These are phyloP conservation scores for Torymus texanus DNA, from an alignment of 2,888 invertebrate species.

Conservation along the genomic window DNA sequence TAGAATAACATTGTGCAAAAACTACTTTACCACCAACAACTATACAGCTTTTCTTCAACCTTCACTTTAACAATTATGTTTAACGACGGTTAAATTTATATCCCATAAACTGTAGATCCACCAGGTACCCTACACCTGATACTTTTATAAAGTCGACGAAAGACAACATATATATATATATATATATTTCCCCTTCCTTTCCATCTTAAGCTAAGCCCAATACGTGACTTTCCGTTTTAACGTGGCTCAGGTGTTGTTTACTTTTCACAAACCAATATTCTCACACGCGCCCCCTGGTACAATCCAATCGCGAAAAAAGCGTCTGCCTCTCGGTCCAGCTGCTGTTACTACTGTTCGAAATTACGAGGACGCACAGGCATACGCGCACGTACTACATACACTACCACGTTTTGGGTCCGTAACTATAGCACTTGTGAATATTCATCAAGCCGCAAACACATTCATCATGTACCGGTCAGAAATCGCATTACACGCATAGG, in stretches of 20 bases:
- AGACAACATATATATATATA: conserved; percentile 1
- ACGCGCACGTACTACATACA: too few species aligned
- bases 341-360: not conserved
- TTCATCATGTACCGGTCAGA: conserved; percentile 37
- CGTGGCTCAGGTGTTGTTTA: conserved; percentile 57
- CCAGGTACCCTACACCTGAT: too few species aligned
- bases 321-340: not conserved
- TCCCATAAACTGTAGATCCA: not conserved
- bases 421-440: conserved; percentile 25
- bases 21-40: too few species aligned
- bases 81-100: too few species aligned
- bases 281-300: not conserved
- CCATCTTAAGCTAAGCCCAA: conserved; percentile 15
- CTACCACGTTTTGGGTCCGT: not conserved
- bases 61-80: too few species aligned
- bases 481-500: conserved; percentile 30
- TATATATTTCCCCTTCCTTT: not conserved
- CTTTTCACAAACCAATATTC: conserved; percentile 36
- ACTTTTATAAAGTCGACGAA: conserved; percentile 17
- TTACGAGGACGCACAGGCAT: not conserved
- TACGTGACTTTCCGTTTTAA: conserved; percentile 52
- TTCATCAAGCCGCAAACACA: conserved; percentile 42
- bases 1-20: too few species aligned
- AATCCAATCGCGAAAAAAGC: conserved; percentile 9
- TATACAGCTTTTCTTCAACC: too few species aligned